A percentile compares a stretch with the other conserved stretches of the same genome.
These are phyloP conservation scores for Eurytoma californica DNA, from an alignment of 2,888 invertebrate species.

Conservation along the genomic window DNA sequence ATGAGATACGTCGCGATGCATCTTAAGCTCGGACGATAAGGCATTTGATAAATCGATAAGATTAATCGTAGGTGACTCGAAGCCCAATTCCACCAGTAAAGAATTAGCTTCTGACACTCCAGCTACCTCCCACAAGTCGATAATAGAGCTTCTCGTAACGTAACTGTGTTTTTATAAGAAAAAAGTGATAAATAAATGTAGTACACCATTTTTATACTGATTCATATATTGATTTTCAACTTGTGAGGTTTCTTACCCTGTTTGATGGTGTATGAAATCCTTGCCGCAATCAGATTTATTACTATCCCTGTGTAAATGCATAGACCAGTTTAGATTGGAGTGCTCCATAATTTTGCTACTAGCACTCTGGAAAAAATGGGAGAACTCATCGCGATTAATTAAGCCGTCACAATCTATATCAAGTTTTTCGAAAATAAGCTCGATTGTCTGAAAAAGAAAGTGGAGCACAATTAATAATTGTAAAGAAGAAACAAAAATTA, in stretches of 20 bases:
- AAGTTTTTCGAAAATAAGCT: slow-evolving; percentile 81
- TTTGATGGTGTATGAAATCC: slow-evolving; percentile 61
- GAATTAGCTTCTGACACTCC: slow-evolving; percentile 81
- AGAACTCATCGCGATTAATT: slow-evolving; percentile 82
- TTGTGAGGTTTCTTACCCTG: slow-evolving; percentile 49
- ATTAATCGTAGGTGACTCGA: slow-evolving; percentile 78
- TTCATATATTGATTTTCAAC: slow-evolving; percentile 2
- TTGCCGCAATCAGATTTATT: slow-evolving; percentile 61
- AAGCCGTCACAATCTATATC: slow-evolving; percentile 80
- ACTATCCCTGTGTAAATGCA: slow-evolving; percentile 30
- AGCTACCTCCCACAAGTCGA: slow-evolving; percentile 85
- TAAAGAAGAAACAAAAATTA: not conserved
- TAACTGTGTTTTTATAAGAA: slow-evolving; percentile 52
- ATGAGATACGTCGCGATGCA: slow-evolving; percentile 73
- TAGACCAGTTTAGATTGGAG: slow-evolving; percentile 62
- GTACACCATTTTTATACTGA: not conserved
- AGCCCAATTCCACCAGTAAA: slow-evolving; percentile 83
- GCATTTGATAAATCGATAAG: slow-evolving; percentile 81
- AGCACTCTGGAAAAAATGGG: slow-evolving; percentile 78
- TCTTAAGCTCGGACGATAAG: slow-evolving; percentile 82
- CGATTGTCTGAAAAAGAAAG: slow-evolving; percentile 73
- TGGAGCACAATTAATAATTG: not conserved
- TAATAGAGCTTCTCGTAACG: slow-evolving; percentile 73
- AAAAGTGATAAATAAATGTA: slow-evolving; percentile 6
- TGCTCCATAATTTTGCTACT: slow-evolving; percentile 66